phyloP scores from a whole-genome alignment of 2,113 vertebrate species.

The Pandion haliaetus region DNA sequence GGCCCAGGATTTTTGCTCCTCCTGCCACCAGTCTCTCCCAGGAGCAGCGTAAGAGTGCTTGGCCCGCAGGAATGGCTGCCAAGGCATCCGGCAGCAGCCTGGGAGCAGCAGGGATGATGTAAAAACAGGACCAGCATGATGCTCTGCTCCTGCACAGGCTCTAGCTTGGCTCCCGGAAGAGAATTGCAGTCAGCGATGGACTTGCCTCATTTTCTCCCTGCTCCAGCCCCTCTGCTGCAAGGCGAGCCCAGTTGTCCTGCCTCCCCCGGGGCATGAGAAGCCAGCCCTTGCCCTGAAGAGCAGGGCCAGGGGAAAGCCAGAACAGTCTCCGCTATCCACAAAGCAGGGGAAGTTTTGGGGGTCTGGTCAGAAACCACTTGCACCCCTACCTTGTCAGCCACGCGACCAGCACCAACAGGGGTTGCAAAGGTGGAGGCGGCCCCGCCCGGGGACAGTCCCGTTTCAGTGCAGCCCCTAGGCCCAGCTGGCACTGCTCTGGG shows the following conservation, averaged over 20 bases:
- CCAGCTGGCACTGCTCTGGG: background rate
- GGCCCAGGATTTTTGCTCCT: fast-evolving
- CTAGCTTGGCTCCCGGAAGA: background rate
- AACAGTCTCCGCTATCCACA: fast-evolving
- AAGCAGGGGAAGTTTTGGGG: background rate
- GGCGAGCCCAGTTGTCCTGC: background rate
- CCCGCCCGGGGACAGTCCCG: fast-evolving
- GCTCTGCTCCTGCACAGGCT: background rate
- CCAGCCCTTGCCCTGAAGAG: background rate
- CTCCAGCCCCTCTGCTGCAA: background rate
- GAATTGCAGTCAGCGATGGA: fast-evolving
- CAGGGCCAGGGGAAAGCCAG: background rate
- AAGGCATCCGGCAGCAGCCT: background rate
- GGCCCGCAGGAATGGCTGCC: background rate
- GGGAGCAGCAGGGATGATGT: background rate
- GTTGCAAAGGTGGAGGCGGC: too few relatives aligned
- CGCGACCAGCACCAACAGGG: fast-evolving
- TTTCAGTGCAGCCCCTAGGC: background rate
- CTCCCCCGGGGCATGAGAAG: background rate
- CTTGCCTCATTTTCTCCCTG: background rate
- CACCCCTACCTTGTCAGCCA: background rate
- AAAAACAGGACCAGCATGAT: fast-evolving
- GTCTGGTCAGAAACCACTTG: fast-evolving
- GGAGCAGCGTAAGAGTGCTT: background rate
- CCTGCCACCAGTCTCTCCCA: too few relatives aligned